Base-by-base conservation (phyloP, 1,140 invertebrate genomes). In the Brachionus paranguensis region DNA sequence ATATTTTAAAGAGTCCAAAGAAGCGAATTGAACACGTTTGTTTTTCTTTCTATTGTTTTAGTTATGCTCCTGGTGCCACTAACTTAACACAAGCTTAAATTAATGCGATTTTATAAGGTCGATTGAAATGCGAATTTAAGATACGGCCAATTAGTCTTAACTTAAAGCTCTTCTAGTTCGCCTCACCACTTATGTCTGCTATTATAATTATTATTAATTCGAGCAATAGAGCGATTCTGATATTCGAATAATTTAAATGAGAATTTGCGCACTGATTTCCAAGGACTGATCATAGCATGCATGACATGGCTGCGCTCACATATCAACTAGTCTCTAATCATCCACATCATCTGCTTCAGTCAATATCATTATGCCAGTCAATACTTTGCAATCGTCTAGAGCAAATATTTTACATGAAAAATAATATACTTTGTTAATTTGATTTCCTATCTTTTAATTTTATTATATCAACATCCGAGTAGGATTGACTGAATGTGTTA, bases 21-120 rank as follows among this genome's bases (percentile, higher is more conserved):
- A 3, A 60, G 53, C 7, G 53, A 60, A 60, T 24, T 60, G 17
- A 60, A 60, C 53, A 60, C 53, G 53, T 60, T 60, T 60, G 53
- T 60, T 60, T 60, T 60, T 60, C 45, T 60, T 60, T 60, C 53
- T 60, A 60, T 60, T 60, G 53, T 60, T 60, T 60, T 60, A 60
- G 53, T 24, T 60, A 60, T 60, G 53, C 53, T 60, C 53, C 53
- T 60, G 53, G 53, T 60, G n/a, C 27, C 27, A 37, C 53, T 60
- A 60, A 60, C 53, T 20, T 24, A 60, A 60, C 53, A 60, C 53
- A 60, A 60, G 53, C 53, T 60, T 60, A 20, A 60, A 20, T 60
- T 20, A 60, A 60, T 60, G 53, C 53, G 53, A 60, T 60, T 60
- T 60, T 27, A 60, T 60, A 60, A 60, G 53, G 53, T 60, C 53